Base-by-base conservation (phyloP, 1,140 invertebrate genomes). In the Drosophila takahashii region DNA sequence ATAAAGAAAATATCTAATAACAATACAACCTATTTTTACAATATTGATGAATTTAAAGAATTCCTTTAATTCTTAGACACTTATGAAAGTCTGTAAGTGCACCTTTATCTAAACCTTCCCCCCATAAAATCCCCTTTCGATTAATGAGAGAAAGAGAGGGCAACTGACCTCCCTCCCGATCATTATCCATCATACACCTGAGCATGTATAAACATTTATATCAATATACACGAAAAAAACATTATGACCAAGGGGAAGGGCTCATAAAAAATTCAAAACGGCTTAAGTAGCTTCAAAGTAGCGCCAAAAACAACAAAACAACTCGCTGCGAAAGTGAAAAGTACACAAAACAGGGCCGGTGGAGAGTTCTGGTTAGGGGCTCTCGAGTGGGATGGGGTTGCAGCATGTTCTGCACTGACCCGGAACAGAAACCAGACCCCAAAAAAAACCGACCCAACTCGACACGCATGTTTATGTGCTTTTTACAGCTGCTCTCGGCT, bases 231-330 rank as follows among this genome's bases (percentile, higher is more conserved):
- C 42, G 79, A 56, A 56, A 70, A 70, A 65, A 70, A 72, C 84
- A 87, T 87, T 83, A 89, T 77, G 79, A 77, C 51, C 72, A 57
- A 57, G 57, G 44, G 64, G 59, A 73, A 52, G 66, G 27, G 71
- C 77, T 87, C 84, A 87, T 87, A 89, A 87, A 87, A 87, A 77
- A 87, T 87, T 89, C 85, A 87, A 77, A 87, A 84, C 72, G 79
- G 53, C 79, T 81, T 89, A 89, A 87, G 84, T 87, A 87, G 79
- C 79, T 70, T 76, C 51, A 84, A 84, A 87, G 84, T 87, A 84
- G 62, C 79, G 26, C 27, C 41, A 32, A 41, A 61, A 83, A 66
- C 42, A 62, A 44, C 34, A 54, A 47, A 51, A 53, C 44, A 65
- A 47, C 54, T 53, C 59, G 58, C 45, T 18, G 42, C 26, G 41